These are phyloP conservation scores for Meiosimyza decipiens DNA, from an alignment of 2,888 invertebrate genomes.

Conservation along the genomic window DNA sequence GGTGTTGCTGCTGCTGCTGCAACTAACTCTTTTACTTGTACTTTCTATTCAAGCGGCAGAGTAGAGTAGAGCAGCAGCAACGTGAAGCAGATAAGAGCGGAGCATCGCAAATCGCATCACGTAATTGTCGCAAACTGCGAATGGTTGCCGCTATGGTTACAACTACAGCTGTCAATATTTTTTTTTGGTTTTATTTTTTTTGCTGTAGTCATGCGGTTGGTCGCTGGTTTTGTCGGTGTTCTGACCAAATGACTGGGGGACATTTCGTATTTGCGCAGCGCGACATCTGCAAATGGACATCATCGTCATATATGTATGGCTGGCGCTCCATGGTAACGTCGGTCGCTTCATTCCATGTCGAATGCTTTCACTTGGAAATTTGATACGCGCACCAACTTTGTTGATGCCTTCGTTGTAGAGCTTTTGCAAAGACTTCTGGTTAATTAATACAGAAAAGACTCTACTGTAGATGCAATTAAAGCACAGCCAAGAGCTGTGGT, in stretches of 20 bases:
- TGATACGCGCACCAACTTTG: not conserved
- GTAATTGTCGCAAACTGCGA: conserved; percentile 28
- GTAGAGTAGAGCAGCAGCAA: not conserved
- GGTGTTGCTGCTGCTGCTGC: not conserved
- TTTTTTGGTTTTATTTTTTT: too few relatives aligned
- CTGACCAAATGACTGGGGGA: conserved; percentile 14
- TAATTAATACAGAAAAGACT: conserved; percentile 23
- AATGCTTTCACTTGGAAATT: conserved; percentile 26
- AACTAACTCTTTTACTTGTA: conserved; percentile 9
- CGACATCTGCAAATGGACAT: conserved; percentile 40
- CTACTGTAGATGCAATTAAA: not conserved
- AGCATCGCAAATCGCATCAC: conserved; percentile 23
- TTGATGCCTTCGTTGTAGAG: too few relatives aligned
- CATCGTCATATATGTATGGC: conserved; percentile 23
- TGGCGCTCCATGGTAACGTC: conserved; percentile 1
- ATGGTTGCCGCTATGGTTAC: not conserved
- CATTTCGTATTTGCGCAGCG: not conserved
- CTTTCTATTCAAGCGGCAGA: conserved; percentile 24
- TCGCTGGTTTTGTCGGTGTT: not conserved
- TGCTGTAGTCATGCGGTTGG: not conserved
- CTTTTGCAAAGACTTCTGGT: not conserved
- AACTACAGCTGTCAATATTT: too few relatives aligned
- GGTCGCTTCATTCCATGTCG: not conserved
- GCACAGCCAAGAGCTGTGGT: not conserved
- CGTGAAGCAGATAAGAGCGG: conserved; percentile 2